These are phyloP conservation scores for Altica lythri DNA, from an alignment of 2,888 invertebrate genomes.

Conservation along the genomic window DNA sequence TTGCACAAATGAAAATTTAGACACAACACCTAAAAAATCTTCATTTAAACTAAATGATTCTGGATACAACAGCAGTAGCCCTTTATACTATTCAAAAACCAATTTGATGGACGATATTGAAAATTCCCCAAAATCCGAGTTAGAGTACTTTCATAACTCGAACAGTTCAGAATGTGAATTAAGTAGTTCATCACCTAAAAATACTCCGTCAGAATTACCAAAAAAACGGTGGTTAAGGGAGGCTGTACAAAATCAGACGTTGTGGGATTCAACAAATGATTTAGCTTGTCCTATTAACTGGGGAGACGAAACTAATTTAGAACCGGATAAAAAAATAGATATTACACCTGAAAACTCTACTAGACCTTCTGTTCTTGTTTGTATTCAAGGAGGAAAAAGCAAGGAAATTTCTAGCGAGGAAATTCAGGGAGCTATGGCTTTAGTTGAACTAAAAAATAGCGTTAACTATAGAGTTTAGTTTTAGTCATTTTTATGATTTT, in stretches of 20 bases:
- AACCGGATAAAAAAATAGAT: slow-evolving; percentile 21
- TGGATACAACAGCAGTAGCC: slow-evolving; percentile 40
- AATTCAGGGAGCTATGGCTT: slow-evolving; percentile 66
- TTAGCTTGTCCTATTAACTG: slow-evolving; percentile 61
- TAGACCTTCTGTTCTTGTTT: slow-evolving; percentile 62
- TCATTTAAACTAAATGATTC: slow-evolving; percentile 43
- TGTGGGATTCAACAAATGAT: slow-evolving; percentile 55
- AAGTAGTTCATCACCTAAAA: slow-evolving; percentile 32
- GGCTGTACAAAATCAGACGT: slow-evolving; percentile 54
- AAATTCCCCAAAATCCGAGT: slow-evolving; percentile 44
- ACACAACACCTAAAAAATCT: slow-evolving; percentile 47
- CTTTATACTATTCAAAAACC: slow-evolving; percentile 43
- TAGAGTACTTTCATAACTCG: slow-evolving; percentile 43
- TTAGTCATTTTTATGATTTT: no score
- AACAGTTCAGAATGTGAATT: slow-evolving; percentile 40
- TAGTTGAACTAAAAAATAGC: slow-evolving; percentile 63
- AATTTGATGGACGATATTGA: slow-evolving; percentile 39
- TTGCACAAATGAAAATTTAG: slow-evolving; percentile 40
- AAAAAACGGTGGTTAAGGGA: slow-evolving; percentile 67
- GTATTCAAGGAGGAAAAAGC: slow-evolving; percentile 54
- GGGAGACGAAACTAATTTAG: slow-evolving; percentile 48
- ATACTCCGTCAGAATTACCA: slow-evolving; percentile 51
- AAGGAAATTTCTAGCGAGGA: slow-evolving; percentile 55
- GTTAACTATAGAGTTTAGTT: slow-evolving; percentile 47
- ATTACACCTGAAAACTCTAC: slow-evolving; percentile 55